Percentiles rank a stretch among this genome's conserved stretches.
phyloP scores from a whole-genome alignment of 2,113 vertebrate species.

The Malurus melanocephalus region DNA sequence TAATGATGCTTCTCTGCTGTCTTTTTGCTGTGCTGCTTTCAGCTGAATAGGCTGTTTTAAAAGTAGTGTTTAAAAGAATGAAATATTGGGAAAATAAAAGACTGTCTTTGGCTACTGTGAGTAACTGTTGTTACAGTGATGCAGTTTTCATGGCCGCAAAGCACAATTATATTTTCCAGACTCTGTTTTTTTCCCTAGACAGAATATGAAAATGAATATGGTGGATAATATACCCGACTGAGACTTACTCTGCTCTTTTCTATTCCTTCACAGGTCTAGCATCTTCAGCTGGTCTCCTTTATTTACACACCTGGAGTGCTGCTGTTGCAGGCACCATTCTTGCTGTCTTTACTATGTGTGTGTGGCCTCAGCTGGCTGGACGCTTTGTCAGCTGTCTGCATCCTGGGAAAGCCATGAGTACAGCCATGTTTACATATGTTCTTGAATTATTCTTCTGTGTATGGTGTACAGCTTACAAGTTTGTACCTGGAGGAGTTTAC shows the following conservation, averaged over 20 bases:
- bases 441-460: conserved; percentile 71
- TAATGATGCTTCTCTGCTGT: background rate
- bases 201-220: background rate
- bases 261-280: conserved; percentile 51
- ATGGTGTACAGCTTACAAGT: conserved; percentile 78
- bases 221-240: background rate
- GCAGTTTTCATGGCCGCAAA: background rate
- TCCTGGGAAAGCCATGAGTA: conserved; percentile 66
- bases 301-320: conserved; percentile 68
- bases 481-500: conserved; percentile 74
- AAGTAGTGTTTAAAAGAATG: background rate
- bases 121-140: background rate
- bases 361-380: conserved; percentile 65
- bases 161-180: background rate
- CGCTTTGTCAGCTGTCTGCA: conserved; percentile 36
- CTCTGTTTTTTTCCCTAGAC: background rate
- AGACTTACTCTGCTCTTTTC: background rate
- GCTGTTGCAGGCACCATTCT: conserved; percentile 66
- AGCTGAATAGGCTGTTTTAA: background rate
- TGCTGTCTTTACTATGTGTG: conserved; percentile 58
- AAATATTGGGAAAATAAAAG: background rate
- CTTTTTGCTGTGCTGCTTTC: background rate
- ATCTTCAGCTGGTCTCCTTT: conserved; percentile 67
- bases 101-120: background rate
- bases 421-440: conserved; percentile 61